Percentiles rank a stretch among this genome's conserved stretches.
Evolutionary conservation across 2,888 invertebrate species (phyloP).

Genomic region (Dicyrtoma fusca): DNA sequence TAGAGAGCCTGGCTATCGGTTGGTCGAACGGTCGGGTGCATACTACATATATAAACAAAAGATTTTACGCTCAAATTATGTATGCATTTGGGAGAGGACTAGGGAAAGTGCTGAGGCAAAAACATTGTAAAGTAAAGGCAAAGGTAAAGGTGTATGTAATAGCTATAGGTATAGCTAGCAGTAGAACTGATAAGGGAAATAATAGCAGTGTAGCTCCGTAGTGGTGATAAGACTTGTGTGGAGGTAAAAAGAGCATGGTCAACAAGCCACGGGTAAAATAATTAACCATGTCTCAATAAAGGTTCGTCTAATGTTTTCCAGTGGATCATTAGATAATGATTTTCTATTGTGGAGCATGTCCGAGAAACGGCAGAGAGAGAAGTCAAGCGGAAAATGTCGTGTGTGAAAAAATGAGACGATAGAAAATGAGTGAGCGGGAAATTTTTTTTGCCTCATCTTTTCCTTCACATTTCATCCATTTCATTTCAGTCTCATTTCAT

Average conservation of each 20-base stretch:
- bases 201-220: no score
- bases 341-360: constrained; percentile 28
- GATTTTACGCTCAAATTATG: no score
- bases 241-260: constrained; percentile 27
- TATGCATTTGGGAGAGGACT: no score
- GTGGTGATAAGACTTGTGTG: not conserved
- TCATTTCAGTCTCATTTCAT: not conserved
- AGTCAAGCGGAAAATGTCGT: constrained; percentile 37
- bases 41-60: no score
- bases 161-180: no score
- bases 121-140: no score
- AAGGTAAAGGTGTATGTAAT: no score
- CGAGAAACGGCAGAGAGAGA: constrained; percentile 28
- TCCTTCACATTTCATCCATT: constrained; percentile 15
- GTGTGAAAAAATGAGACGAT: constrained; percentile 35
- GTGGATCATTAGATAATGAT: constrained; percentile 35
- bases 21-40: no score
- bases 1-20: no score
- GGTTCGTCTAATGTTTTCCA: constrained; percentile 33
- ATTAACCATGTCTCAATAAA: constrained; percentile 39
- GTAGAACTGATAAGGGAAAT: no score
- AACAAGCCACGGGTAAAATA: constrained; percentile 38
- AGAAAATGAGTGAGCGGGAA: not conserved
- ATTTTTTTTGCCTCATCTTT: not conserved
- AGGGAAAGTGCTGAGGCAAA: no score